These are phyloP conservation scores for Tadarida brasiliensis DNA, from an alignment of 2,797 vertebrate species.

Conservation along the genomic window DNA sequence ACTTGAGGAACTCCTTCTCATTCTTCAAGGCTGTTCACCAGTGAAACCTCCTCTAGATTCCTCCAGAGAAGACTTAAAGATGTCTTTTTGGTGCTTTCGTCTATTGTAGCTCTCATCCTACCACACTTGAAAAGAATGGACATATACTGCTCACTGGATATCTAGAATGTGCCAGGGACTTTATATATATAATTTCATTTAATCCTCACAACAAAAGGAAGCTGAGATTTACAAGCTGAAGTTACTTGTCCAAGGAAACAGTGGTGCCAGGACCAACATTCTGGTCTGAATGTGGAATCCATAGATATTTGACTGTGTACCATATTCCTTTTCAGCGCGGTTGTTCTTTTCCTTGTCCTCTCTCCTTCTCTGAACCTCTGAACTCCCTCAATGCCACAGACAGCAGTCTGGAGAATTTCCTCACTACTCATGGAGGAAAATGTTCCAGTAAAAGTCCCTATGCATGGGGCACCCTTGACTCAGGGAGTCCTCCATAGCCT, in stretches of 20 bases:
- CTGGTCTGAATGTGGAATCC: not conserved
- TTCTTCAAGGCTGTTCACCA: not conserved
- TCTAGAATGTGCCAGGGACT: not conserved
- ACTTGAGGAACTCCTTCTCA: not conserved
- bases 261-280: not conserved
- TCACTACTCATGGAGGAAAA: not conserved
- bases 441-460: not conserved
- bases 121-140: not conserved
- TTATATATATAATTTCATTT: not conserved
- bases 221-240: not conserved
- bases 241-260: not conserved
- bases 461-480: not conserved
- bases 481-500: no score
- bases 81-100: not conserved
- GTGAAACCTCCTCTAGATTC: not conserved
- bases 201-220: slow-evolving; percentile 7
- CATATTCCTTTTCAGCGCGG: not conserved
- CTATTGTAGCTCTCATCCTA: not conserved
- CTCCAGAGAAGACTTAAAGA: not conserved
- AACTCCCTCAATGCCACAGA: not conserved
- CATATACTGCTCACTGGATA: not conserved
- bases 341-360: not conserved
- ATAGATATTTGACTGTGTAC: not conserved
- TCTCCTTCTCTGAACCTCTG: not conserved
- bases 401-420: not conserved